Evolutionary conservation across 2,888 invertebrate genomes (phyloP).

Genomic region (Timandra comae): DNA sequence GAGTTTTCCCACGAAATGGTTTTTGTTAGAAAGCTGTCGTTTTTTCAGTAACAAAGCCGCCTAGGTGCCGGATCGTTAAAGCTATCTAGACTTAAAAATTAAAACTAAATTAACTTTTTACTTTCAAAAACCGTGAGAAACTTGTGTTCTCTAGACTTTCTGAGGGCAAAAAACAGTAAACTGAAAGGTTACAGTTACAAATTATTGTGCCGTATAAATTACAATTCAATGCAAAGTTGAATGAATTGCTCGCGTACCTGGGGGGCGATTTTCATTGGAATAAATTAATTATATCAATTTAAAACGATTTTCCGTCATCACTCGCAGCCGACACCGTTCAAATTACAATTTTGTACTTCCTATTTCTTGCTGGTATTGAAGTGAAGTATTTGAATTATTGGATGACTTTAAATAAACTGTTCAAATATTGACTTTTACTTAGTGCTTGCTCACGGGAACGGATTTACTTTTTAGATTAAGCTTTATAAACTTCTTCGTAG

Average conservation of each 20-base stretch:
- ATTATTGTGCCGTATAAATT: conserved; percentile 73
- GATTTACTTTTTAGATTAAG: too few relatives aligned
- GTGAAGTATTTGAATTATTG: too few relatives aligned
- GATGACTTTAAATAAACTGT: too few relatives aligned
- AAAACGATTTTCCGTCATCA: conserved; percentile 59
- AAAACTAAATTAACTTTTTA: conserved; percentile 54
- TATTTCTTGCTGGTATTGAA: not conserved
- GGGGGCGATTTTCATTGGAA: conserved; percentile 64
- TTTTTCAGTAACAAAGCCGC: conserved; percentile 1
- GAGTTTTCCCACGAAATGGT: conserved; percentile 13
- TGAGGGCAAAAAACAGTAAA: conserved; percentile 51
- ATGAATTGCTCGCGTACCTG: conserved; percentile 59
- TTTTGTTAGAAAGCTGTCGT: conserved; percentile 1
- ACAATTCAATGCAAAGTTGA: conserved; percentile 70
- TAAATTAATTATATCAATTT: conserved; percentile 72
- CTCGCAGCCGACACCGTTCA: conserved; percentile 50
- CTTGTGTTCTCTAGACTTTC: conserved; percentile 35
- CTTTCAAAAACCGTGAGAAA: conserved; percentile 68
- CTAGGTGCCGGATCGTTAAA: conserved; percentile 10
- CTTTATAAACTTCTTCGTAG: too few relatives aligned
- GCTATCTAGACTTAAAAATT: conserved; percentile 46
- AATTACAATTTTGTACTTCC: conserved; percentile 59
- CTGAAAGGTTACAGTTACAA: conserved; percentile 63
- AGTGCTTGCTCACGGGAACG: too few relatives aligned
- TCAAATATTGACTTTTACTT: too few relatives aligned